Conservation (phyloP, 2,113 vertebrate species). For the Papio anubis region DNA sequence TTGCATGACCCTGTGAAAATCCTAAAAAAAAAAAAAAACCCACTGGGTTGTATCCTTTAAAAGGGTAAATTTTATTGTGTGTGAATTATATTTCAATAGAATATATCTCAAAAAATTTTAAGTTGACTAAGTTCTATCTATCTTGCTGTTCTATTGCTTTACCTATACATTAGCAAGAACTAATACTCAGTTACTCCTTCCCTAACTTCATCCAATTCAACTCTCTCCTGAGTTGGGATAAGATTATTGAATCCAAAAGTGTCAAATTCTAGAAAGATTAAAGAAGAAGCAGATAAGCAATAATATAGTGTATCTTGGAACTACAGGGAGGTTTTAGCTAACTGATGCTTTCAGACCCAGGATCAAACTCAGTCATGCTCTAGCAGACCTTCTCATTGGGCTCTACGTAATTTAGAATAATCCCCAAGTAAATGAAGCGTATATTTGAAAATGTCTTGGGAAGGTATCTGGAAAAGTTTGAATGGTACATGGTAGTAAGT, state of each 20-base stretch:
- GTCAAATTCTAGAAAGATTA: conserved; percentile 40
- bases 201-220: not conserved
- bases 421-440: not conserved
- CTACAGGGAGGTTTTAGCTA: not conserved
- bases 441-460: not conserved
- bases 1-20: not conserved
- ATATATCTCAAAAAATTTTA: not conserved
- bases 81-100: not conserved
- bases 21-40: not conserved
- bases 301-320: not conserved
- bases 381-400: not conserved
- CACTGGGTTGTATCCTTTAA: not conserved
- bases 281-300: not conserved
- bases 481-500: not conserved
- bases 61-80: not conserved
- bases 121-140: not conserved
- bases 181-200: not conserved
- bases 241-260: not conserved
- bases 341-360: not conserved
- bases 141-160: not conserved
- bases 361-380: not conserved
- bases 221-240: not conserved
- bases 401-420: not conserved
- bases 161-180: not conserved
- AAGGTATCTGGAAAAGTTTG: not conserved